Base-by-base conservation (phyloP, 2,888 invertebrate genomes). In the Chaetogeoica ovagalla region DNA sequence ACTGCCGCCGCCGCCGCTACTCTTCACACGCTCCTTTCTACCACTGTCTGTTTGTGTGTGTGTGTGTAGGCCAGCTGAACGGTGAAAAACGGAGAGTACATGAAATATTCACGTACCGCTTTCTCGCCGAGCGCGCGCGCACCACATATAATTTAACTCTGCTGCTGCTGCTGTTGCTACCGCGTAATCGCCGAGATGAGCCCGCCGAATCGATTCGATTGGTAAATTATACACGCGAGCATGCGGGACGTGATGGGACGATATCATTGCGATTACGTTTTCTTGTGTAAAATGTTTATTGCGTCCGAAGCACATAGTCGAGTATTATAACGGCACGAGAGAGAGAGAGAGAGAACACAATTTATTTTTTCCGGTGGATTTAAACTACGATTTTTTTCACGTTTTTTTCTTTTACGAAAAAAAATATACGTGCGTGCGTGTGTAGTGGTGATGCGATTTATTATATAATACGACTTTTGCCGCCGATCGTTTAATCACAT, bases 211-310 rank as follows among this genome's bases (percentile, higher is more conserved):
- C 74, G 52, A 65, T 52, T 63, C 55, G 63, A 65, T 74, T 55
- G 63, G 74, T 57, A 76, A 76, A 76, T 76, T 59, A 68, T 76
- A 59, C 48, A 19, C 74, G 55, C 39, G 68, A n/a, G n/a, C n/a
- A n/a, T n/a, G n/a, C n/a, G n/a, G n/a, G n/a, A n/a, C n/a, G n/a
- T n/a, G n/a, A n/a, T n/a, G n/a, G 37, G 55, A 68, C 48, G 66
- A 59, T 76, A 59, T 68, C 75, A 57, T 63, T 52, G 30, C 62
- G 37, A 55, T 65, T 75, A 59, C 66, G 57, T 66, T 75, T 57
- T 59, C 30, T 4, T 4, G 30, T 30, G 30, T 1, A 55, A 59
- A 68, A 66, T 59, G 75, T 65, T 66, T 75, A 75, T 57, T 57
- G 57, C 66, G 43, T 19, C 19, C 6, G 19, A 55, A 55, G 5